Conservation (phyloP, 37 sponge, comb jelly and placozoan species). For the Dysidea cf. avara region DNA sequence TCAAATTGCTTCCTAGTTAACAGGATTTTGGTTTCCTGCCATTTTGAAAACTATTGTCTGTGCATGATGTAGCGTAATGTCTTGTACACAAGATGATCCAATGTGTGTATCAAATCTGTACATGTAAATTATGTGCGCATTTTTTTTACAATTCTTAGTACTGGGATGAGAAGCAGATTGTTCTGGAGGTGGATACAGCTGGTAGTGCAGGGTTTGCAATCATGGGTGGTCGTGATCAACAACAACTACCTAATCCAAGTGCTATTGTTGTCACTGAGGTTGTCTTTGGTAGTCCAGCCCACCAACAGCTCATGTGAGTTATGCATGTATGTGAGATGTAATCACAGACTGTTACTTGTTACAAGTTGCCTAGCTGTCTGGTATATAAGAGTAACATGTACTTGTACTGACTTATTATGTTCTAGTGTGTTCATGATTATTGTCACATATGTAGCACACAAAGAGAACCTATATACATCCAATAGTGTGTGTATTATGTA, state of each 20-base stretch:
- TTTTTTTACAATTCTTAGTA: conserved; percentile 20
- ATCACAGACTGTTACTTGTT: not conserved
- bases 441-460: not conserved
- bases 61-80: no score
- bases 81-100: no score
- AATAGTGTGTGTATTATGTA: no score
- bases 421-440: not conserved
- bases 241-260: conserved; percentile 74
- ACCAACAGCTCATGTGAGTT: conserved; percentile 60
- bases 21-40: no score
- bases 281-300: conserved; percentile 59
- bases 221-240: conserved; percentile 77
- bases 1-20: no score
- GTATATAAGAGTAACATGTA: no score
- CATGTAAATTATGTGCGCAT: no score
- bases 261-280: conserved; percentile 72
- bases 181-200: conserved; percentile 36
- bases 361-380: not conserved
- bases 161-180: conserved; percentile 68
- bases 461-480: not conserved
- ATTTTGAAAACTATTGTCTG: no score
- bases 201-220: conserved; percentile 75
- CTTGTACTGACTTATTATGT: not conserved
- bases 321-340: conserved; percentile 9
- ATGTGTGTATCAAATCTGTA: no score